A percentile compares a stretch with the other conserved stretches of the same genome.
Conservation (phyloP, 2,797 vertebrate genomes). For the Emys orbicularis region DNA sequence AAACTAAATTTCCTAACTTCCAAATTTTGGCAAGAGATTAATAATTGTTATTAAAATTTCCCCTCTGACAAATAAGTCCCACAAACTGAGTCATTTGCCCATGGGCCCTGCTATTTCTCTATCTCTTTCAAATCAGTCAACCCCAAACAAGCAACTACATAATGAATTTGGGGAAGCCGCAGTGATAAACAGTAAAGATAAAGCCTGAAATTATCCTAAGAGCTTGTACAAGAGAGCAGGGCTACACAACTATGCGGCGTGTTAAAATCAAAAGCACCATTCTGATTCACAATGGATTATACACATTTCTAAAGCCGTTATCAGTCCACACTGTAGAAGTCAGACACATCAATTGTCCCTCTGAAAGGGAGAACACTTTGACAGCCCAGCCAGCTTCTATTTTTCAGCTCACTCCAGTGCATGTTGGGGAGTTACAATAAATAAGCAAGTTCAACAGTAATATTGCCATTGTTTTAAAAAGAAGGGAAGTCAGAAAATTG, state of each 20-base stretch:
- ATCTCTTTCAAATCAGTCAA: neutral
- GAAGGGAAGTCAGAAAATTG: neutral
- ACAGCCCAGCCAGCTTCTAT: neutral
- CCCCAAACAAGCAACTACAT: fast-evolving
- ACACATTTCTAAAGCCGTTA: neutral
- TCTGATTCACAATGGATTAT: fast-evolving
- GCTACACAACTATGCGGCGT: neutral
- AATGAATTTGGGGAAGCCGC: neutral
- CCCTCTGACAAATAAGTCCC: neutral
- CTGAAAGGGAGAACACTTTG: neutral
- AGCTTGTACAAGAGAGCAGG: constrained; percentile 13
- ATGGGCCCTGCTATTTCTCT: neutral
- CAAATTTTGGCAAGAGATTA: neutral
- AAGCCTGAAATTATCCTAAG: neutral
- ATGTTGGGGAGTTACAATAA: neutral
- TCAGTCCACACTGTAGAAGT: neutral
- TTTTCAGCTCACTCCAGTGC: neutral
- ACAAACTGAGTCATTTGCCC: neutral
- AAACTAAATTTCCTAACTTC: neutral
- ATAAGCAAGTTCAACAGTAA: neutral
- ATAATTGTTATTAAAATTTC: neutral
- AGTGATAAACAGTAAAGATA: neutral
- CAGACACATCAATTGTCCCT: neutral
- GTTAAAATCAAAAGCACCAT: neutral
- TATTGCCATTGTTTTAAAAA: neutral